Evolutionary conservation across 2,113 vertebrate species (phyloP).

Genomic region (Atractosteus spatula): DNA sequence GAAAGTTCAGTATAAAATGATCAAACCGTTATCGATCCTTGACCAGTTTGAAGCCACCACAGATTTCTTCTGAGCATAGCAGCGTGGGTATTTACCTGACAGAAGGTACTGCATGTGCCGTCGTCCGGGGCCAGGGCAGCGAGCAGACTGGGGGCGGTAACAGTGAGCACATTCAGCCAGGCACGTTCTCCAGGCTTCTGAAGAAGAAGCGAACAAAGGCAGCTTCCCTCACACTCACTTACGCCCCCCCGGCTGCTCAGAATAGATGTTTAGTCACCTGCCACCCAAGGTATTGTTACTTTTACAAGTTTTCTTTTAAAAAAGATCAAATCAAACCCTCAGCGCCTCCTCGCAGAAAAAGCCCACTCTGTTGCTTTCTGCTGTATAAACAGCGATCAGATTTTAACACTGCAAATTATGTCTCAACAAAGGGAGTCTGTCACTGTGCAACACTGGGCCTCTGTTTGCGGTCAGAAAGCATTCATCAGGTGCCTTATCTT

Average conservation of each 20-base stretch:
- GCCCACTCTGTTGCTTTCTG: background rate
- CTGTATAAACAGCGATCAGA: conserved; percentile 16
- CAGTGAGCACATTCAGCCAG: background rate
- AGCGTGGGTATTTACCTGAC: no score
- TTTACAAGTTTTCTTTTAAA: background rate
- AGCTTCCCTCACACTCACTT: background rate
- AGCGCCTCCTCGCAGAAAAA: background rate
- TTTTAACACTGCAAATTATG: background rate
- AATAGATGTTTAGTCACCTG: conserved; percentile 24
- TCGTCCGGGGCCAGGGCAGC: background rate
- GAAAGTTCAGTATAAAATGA: no score
- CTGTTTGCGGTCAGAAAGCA: conserved; percentile 16
- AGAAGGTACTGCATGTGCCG: background rate
- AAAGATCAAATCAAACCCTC: conserved; percentile 4
- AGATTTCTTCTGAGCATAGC: no score
- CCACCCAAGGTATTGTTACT: background rate
- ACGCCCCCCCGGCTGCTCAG: background rate
- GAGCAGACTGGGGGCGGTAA: background rate
- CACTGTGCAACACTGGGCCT: background rate
- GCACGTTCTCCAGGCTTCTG: background rate
- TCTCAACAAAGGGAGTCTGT: background rate
- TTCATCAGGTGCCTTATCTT: conserved; percentile 25
- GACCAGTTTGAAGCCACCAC: no score
- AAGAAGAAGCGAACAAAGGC: background rate
- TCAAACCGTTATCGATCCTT: no score